Percentiles rank a stretch among this genome's conserved stretches.
These are phyloP conservation scores for Fissipunctia ypsillon DNA, from an alignment of 2,888 invertebrate species.

Conservation along the genomic window DNA sequence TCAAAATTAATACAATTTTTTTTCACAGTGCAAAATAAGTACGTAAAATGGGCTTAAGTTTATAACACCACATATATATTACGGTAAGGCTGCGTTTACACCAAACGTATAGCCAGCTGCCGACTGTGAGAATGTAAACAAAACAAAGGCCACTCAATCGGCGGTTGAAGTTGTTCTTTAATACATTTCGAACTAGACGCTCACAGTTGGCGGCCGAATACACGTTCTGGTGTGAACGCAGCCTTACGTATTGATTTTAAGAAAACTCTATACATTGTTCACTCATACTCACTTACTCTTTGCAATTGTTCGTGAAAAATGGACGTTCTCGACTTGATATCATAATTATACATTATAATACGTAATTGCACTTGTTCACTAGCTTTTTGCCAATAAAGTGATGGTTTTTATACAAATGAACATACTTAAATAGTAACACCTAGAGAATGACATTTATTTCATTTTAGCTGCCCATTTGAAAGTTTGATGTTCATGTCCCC, in stretches of 20 bases:
- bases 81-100: not conserved
- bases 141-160: not conserved
- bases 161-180: not conserved
- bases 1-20: constrained; percentile 16
- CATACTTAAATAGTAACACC: constrained; percentile 49
- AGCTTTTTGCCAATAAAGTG: constrained; percentile 76
- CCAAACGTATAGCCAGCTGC: not conserved
- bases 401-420: constrained; percentile 70
- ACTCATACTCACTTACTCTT: constrained; percentile 72
- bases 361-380: constrained; percentile 87
- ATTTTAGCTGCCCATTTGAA: constrained; percentile 43
- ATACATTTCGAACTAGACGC: not conserved
- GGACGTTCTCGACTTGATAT: constrained; percentile 83
- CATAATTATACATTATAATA: constrained; percentile 79
- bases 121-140: not conserved
- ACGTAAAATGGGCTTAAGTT: constrained; percentile 51
- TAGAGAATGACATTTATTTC: constrained; percentile 44
- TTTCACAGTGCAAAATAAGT: constrained; percentile 49
- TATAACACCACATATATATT: constrained; percentile 35
- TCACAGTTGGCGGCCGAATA: not conserved
- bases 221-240: not conserved
- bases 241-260: constrained; percentile 46
- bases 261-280: constrained; percentile 59
- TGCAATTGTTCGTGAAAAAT: constrained; percentile 83
- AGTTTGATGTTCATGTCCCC: constrained; percentile 29